Conservation (phyloP, 2,797 vertebrate genomes). For the Enteromius anoplus region DNA sequence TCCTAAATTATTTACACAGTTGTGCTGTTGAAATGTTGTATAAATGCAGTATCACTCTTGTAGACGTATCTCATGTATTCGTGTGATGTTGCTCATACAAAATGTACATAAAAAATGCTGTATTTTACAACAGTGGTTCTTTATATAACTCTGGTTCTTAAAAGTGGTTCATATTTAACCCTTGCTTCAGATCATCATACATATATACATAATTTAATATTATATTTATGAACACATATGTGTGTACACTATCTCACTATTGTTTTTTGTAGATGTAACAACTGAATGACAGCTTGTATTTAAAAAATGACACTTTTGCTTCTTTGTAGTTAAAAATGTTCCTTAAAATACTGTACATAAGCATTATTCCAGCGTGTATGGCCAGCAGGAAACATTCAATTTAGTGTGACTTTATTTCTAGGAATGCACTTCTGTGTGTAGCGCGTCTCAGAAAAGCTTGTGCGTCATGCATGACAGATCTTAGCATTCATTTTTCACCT, state of each 20-base stretch:
- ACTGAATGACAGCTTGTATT: neutral
- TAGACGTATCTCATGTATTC: too few species aligned
- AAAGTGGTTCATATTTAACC: too few species aligned
- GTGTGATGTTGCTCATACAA: too few species aligned
- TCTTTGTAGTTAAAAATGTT: neutral
- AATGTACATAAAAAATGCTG: too few species aligned
- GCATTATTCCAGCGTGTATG: constrained; percentile 19
- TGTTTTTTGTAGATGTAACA: neutral
- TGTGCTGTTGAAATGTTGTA: too few species aligned
- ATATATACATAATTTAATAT: too few species aligned
- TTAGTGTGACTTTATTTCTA: constrained; percentile 14
- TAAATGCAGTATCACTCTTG: too few species aligned
- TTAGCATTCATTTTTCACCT: constrained; percentile 31
- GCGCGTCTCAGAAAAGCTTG: neutral
- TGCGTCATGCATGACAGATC: constrained; percentile 61
- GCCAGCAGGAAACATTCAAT: constrained; percentile 11
- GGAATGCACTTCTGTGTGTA: constrained; percentile 29
- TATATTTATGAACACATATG: too few species aligned
- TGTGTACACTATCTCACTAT: neutral
- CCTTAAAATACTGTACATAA: neutral
- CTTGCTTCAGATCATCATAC: too few species aligned
- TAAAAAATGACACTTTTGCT: neutral
- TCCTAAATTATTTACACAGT: too few species aligned
- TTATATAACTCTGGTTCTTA: too few species aligned
- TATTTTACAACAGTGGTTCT: too few species aligned